phyloP scores from a whole-genome alignment of 2,113 vertebrate species.

The Lynx canadensis region DNA sequence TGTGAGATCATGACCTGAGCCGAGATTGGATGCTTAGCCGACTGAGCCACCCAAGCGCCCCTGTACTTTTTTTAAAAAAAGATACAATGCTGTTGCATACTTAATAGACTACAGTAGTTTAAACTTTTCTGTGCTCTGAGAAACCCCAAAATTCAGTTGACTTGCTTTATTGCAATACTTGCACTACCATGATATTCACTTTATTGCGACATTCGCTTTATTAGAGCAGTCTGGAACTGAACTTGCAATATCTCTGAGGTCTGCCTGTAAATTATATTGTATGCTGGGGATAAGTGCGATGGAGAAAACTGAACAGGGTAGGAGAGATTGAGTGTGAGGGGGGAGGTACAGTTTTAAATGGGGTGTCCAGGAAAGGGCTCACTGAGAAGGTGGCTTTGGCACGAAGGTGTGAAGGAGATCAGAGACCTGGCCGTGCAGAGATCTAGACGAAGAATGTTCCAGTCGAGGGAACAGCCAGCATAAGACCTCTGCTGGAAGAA shows the following conservation, averaged over 20 bases:
- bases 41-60: no score
- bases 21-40: no score
- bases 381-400: not conserved
- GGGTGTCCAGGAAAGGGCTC: not conserved
- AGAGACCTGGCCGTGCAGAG: not conserved
- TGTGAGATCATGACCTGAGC: no score
- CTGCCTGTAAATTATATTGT: not conserved
- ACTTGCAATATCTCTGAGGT: not conserved
- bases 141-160: not conserved
- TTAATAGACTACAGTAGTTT: not conserved
- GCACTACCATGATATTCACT: not conserved
- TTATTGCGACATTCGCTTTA: not conserved
- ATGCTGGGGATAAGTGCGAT: not conserved
- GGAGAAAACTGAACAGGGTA: not conserved
- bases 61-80: not conserved
- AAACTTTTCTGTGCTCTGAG: not conserved
- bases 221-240: not conserved
- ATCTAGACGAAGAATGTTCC: not conserved
- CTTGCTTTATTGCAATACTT: not conserved
- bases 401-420: not conserved
- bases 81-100: not conserved
- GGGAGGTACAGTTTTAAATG: not conserved
- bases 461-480: rapidly evolving
- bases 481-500: not conserved
- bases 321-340: no score